Conservation (phyloP, 2,888 invertebrate species). For the Synanthedon andrenaeformis region DNA sequence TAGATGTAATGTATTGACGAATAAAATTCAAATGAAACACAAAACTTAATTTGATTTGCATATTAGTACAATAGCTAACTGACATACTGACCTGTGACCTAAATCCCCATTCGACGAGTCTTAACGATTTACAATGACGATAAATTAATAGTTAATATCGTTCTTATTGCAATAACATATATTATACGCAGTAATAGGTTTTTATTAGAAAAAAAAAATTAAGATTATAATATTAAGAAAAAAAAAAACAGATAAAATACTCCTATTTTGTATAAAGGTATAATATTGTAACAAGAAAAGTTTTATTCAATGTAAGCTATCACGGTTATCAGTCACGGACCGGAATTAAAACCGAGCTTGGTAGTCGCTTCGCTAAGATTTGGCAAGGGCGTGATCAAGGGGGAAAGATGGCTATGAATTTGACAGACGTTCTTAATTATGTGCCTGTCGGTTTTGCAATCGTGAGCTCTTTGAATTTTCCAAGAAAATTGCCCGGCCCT, state of each 20-base stretch:
- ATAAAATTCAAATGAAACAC: constrained; percentile 23
- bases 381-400: constrained; percentile 20
- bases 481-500: constrained; percentile 39
- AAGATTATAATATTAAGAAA: too few relatives aligned
- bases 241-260: too few relatives aligned
- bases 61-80: constrained; percentile 20
- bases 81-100: constrained; percentile 16
- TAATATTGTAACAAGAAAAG: too few relatives aligned
- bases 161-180: background rate
- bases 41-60: constrained; percentile 29
- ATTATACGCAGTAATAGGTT: background rate
- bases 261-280: too few relatives aligned
- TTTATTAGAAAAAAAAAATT: background rate
- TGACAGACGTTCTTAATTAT: constrained; percentile 61
- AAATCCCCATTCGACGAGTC: constrained; percentile 1
- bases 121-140: too few relatives aligned
- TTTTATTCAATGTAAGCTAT: too few relatives aligned
- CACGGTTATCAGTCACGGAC: too few relatives aligned
- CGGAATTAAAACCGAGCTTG: too few relatives aligned
- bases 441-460: constrained; percentile 32
- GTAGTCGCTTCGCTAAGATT: constrained; percentile 15
- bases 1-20: too few relatives aligned
- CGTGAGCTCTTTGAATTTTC: constrained; percentile 27
- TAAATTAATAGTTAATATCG: background rate
- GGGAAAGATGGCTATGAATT: constrained; percentile 50